A percentile compares a stretch with the other conserved stretches of the same genome.
Conservation (phyloP, 2,888 invertebrate species). For the Xylota sylvarum region DNA sequence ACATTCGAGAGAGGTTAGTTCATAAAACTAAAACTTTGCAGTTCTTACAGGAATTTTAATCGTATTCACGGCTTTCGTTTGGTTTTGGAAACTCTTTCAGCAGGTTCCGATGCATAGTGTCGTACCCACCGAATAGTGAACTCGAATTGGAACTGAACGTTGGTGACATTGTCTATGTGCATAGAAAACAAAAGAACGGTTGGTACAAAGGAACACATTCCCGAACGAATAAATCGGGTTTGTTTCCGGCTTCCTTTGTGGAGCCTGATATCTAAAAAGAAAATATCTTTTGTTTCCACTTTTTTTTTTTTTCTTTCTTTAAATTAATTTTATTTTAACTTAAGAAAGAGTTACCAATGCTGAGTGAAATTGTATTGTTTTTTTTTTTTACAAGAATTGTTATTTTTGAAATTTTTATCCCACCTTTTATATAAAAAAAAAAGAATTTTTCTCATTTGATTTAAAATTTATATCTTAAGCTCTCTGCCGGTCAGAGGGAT, state of each 20-base stretch:
- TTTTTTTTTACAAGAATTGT: constrained; percentile 9
- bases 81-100: constrained; percentile 76
- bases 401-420: constrained; percentile 39
- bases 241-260: constrained; percentile 97
- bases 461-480: constrained; percentile 11
- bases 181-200: constrained; percentile 96
- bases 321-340: neutral
- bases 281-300: constrained; percentile 12
- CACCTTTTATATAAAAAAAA: constrained; percentile 35
- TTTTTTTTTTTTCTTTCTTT: constrained; percentile 28
- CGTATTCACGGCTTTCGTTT: constrained; percentile 32
- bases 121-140: constrained; percentile 97
- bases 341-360: constrained; percentile 21
- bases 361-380: constrained; percentile 19
- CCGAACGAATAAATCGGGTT: constrained; percentile 95
- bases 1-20: constrained; percentile 84
- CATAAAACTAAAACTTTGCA: constrained; percentile 40
- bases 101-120: constrained; percentile 95
- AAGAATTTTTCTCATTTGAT: neutral
- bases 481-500: constrained; percentile 12
- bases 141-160: constrained; percentile 95
- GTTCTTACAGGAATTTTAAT: constrained; percentile 48
- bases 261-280: constrained; percentile 86
- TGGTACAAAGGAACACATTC: constrained; percentile 98
- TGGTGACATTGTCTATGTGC: constrained; percentile 96